Evolutionary conservation across 2,113 vertebrate species (phyloP).

Genomic region (Cavia aperea): DNA sequence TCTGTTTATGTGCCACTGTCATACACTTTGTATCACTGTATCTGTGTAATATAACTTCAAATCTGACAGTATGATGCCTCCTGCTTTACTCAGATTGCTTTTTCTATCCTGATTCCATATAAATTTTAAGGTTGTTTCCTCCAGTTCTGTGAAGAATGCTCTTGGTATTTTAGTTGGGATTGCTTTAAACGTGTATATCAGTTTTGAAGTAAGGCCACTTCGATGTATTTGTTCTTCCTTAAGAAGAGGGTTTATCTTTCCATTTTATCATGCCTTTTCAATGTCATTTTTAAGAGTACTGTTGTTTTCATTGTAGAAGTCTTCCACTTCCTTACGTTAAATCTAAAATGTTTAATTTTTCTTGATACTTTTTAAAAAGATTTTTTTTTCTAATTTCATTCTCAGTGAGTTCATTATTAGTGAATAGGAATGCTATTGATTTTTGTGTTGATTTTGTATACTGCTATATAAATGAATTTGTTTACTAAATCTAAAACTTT

Average conservation of each 20-base stretch:
- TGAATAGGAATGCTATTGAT: not conserved
- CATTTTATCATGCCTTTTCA: not conserved
- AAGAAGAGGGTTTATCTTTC: not conserved
- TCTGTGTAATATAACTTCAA: not conserved
- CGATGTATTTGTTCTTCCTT: not conserved
- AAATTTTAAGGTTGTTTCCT: not conserved
- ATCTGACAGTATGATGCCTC: not conserved
- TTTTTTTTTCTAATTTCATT: not conserved
- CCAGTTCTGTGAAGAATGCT: not conserved
- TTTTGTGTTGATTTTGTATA: not conserved
- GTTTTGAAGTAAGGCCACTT: not conserved
- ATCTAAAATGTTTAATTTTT: not conserved
- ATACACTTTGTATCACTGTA: not conserved
- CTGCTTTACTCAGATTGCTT: not conserved
- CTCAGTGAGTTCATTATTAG: not conserved
- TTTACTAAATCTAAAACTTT: not conserved
- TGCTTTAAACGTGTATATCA: not conserved
- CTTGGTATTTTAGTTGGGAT: not conserved
- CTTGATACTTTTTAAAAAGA: not conserved
- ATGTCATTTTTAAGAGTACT: not conserved
- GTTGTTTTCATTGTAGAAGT: not conserved
- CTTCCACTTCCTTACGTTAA: not conserved
- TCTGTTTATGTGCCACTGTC: not conserved
- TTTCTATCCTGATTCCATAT: not conserved
- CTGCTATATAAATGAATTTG: not conserved